Evolutionary conservation across 2,888 invertebrate genomes (phyloP), one percentile per base, ranked within the genome.

Genomic region (Conops quadrifasciatus): DNA sequence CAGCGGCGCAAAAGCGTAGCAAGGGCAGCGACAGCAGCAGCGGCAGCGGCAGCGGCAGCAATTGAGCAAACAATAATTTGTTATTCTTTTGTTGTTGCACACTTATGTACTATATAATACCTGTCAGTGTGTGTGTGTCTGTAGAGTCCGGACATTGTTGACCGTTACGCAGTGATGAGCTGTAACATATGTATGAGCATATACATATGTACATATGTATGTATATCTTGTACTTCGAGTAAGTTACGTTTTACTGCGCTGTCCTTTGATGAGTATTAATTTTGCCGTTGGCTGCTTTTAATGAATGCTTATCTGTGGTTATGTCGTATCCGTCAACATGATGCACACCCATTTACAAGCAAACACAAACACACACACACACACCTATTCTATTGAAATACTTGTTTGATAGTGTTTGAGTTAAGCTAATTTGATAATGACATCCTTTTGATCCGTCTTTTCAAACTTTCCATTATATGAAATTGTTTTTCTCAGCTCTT

Each of bases 181-280:
- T 21, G 36, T 56, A 21, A 43, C 47, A 13, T 1, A 47, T 49
- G 49, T 24, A 4, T 64, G 24, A 45, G 21, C 24, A 45, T 15
- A n/a, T n/a, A n/a, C 36, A 9, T 36, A 9, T 36, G 36, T 36
- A 36, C 9, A 9, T 36, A 36, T 36, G 36, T 36, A 36, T 36
- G 36, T 58, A 26, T 26, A 26, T 16, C 24, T 43, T 43, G 43
- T 24, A n/a, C 64, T n/a, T 24, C 21, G 64, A 36, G 9, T 36
- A 36, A 36, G 36, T 36, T 36, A 36, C 36, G 36, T 36, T 45
- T 36, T 36, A 7, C 21, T 43, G 53, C 15, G 24, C 21, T 64
- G 62, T 62, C 49, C 68, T 68, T 68, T 68, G 68, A 68, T 68
- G 60, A 51, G 30, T 62, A 60, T 62, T 68, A 60, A 60, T 68